Conservation (phyloP, 2,888 invertebrate genomes). For the Hypsopygia costalis region DNA sequence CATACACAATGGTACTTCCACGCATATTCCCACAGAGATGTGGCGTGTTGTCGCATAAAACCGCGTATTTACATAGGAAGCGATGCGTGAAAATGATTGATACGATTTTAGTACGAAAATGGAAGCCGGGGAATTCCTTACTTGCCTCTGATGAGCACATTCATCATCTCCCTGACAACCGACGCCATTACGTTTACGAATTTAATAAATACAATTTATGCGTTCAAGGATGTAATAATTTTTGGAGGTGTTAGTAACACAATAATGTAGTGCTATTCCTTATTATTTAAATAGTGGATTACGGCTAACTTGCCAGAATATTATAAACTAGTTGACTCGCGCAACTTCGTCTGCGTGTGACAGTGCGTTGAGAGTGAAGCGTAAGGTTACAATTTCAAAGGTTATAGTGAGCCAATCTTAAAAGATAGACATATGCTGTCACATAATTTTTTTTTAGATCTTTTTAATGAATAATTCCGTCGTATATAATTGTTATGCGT, state of each 20-base stretch:
- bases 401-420: too few relatives aligned
- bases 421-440: too few relatives aligned
- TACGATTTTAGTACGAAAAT: conserved; percentile 42
- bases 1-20: background rate
- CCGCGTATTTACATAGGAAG: conserved; percentile 52
- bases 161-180: conserved; percentile 57
- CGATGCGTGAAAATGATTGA: conserved; percentile 68
- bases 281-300: too few relatives aligned
- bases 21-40: background rate
- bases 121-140: conserved; percentile 33
- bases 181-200: conserved; percentile 39
- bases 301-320: too few relatives aligned
- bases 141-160: conserved; percentile 51
- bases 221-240: conserved; percentile 10
- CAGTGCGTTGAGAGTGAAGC: too few relatives aligned
- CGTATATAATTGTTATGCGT: too few relatives aligned
- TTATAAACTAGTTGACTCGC: too few relatives aligned
- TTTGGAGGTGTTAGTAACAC: background rate
- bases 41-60: conserved; percentile 7
- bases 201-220: conserved; percentile 48
- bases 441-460: too few relatives aligned
- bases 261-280: too few relatives aligned
- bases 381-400: too few relatives aligned
- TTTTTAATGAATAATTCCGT: too few relatives aligned
- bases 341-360: too few relatives aligned